Percentiles rank a stretch among this genome's conserved stretches.
Evolutionary conservation across 2,113 vertebrate genomes (phyloP).

Genomic region (Sisor rabdophorus): DNA sequence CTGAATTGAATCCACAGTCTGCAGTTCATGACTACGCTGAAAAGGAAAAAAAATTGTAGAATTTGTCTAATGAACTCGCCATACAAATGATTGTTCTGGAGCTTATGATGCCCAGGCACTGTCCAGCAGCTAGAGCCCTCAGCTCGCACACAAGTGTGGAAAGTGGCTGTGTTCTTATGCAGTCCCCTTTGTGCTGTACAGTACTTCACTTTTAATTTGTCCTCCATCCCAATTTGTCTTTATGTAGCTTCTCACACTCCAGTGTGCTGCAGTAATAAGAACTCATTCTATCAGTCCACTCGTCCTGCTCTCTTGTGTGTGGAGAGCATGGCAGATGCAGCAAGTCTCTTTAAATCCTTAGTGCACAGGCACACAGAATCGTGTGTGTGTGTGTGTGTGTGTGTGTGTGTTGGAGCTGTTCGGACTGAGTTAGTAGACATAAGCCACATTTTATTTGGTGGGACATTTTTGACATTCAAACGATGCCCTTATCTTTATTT

Average conservation of each 20-base stretch:
- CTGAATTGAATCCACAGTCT: not conserved
- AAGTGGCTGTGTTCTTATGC: slow-evolving; percentile 8
- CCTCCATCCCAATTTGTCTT: slow-evolving; percentile 17
- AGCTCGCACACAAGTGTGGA: not conserved
- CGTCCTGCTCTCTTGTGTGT: not conserved
- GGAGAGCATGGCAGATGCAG: not conserved
- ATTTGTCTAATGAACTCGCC: too few relatives aligned
- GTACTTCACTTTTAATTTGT: slow-evolving; percentile 1
- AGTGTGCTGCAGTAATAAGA: slow-evolving; percentile 17
- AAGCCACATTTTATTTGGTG: not conserved
- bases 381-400: slow-evolving; percentile 5
- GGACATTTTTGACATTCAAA: not conserved
- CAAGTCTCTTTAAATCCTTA: not conserved
- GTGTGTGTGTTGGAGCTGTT: not conserved
- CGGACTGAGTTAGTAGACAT: not conserved
- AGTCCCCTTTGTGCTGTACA: not conserved
- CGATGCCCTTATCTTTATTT: not conserved
- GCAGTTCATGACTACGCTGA: not conserved
- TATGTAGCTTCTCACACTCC: not conserved
- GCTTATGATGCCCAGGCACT: not conserved
- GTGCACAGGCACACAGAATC: not conserved
- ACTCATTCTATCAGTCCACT: slow-evolving; percentile 12
- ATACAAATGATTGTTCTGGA: not conserved
- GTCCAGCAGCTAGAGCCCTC: slow-evolving; percentile 1
- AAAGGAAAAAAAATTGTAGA: not conserved